These are phyloP conservation scores for Philereme transversata DNA, from an alignment of 2,888 invertebrate genomes.

Conservation along the genomic window DNA sequence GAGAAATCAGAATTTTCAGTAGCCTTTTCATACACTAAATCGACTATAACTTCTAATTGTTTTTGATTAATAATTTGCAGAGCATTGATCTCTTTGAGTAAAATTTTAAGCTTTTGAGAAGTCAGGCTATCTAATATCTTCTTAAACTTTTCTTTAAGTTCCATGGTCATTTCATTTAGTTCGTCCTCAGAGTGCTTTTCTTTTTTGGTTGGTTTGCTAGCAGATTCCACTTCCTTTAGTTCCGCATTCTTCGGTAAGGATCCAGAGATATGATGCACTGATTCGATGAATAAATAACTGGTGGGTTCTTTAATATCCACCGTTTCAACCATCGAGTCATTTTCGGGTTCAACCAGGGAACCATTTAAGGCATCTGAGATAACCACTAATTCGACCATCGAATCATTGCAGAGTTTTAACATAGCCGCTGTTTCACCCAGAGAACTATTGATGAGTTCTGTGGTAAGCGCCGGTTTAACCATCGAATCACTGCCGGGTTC, in stretches of 20 bases:
- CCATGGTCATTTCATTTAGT: conserved; percentile 71
- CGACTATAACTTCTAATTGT: conserved; percentile 92
- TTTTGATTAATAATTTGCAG: conserved; percentile 91
- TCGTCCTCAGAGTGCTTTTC: conserved; percentile 63
- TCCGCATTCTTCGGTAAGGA: conserved; percentile 91
- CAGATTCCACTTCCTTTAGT: conserved; percentile 89
- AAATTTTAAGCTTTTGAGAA: conserved; percentile 91
- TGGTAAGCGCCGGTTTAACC: too few relatives aligned
- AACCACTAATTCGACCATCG: too few relatives aligned
- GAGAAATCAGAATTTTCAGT: conserved; percentile 97
- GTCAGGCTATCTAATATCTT: conserved; percentile 92
- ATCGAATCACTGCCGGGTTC: too few relatives aligned
- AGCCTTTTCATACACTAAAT: conserved; percentile 96
- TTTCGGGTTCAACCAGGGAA: too few relatives aligned
- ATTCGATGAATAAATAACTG: conserved; percentile 75
- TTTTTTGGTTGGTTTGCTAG: conserved; percentile 65
- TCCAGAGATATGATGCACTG: conserved; percentile 87
- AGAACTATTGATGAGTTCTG: too few relatives aligned
- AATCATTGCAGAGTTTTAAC: too few relatives aligned
- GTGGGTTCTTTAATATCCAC: conserved; percentile 17
- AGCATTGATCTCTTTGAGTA: conserved; percentile 89
- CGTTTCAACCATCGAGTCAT: too few relatives aligned
- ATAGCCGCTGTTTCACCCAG: too few relatives aligned
- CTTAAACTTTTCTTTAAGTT: conserved; percentile 91
- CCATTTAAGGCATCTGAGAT: too few relatives aligned